phyloP scores from a whole-genome alignment of 1,140 invertebrate genomes.

The Phenacoccus solenopsis region DNA sequence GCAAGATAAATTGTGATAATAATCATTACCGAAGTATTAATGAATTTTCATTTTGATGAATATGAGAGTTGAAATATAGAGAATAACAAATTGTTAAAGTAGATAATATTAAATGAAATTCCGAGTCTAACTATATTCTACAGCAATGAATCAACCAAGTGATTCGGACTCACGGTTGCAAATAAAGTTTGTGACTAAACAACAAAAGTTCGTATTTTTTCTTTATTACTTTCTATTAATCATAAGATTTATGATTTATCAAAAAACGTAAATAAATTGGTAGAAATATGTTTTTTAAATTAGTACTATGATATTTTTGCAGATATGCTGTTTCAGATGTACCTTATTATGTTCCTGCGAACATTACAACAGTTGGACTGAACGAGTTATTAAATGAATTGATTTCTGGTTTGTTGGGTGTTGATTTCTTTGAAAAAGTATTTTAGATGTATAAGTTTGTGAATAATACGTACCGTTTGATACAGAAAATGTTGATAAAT shows the following conservation, averaged over 20 bases:
- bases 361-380: slow-evolving; percentile 51
- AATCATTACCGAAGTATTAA: no score
- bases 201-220: slow-evolving; percentile 50
- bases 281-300: no score
- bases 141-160: background rate
- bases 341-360: slow-evolving; percentile 63
- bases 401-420: slow-evolving; percentile 41
- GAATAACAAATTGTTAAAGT: no score
- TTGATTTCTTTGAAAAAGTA: no score
- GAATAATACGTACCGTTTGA: no score
- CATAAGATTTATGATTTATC: background rate
- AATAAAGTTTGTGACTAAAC: slow-evolving; percentile 65
- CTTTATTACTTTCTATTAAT: no score
- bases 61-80: no score
- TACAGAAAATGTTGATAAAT: slow-evolving; percentile 30
- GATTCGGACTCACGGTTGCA: slow-evolving; percentile 42
- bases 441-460: no score
- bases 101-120: no score
- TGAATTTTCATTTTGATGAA: no score
- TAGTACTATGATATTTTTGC: slow-evolving; percentile 33
- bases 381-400: slow-evolving; percentile 71
- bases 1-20: no score
- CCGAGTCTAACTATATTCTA: background rate
- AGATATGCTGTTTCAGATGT: slow-evolving; percentile 79
- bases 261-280: no score